Base-by-base conservation (phyloP, 2,113 vertebrate species). In the Notothenia coriiceps region DNA sequence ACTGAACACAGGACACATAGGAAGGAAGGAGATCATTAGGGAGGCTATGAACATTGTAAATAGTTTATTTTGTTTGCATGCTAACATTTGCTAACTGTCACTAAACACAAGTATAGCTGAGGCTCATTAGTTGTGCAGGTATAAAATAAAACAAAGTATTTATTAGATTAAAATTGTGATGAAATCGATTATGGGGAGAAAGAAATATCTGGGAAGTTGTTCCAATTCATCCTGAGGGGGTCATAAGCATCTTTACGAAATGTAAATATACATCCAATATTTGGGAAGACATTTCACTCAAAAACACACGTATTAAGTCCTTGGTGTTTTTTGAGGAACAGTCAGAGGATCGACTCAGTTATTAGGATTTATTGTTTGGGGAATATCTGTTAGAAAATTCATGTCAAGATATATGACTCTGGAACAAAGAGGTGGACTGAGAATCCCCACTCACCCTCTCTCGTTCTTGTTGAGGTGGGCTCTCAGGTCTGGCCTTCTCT, bases 371-470 rank as follows among this genome's bases (percentile, higher is more conserved):
- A 29, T 46, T 57, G 67, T 18, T 46, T 25, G 67, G 13, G 35
- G 20, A 43, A n/a, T 7, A 68, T 55, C 7, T 17, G 18, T 35
- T 4, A n/a, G 14, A 20, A 52, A 44, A 15, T 18, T 17, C 0
- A 29, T 56, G n/a, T 6, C 50, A 46, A 74, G 35, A 40, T 74
- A 46, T 56, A 56, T 60, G 14, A 29, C 11, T 60, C 18, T 52
- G 46, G 56, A n/a, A 46, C 54, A 49, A 54, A 44, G 33, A 10
- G 18, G 10, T 44, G 3, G 22, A 17, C 3, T 33, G 10, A 57
- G 50, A 49, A 57, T 1, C 7, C 14, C 2, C 52, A 83, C 94
- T 91, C 54, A 96, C 95, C 85, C 94, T 93, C 77, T 87, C 84
- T 67, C 85, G 91, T 5, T 67, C 51, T 59, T 67, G 50, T 55